Conservation (phyloP, 1,140 invertebrate species). For the Trichonephila clavata region DNA sequence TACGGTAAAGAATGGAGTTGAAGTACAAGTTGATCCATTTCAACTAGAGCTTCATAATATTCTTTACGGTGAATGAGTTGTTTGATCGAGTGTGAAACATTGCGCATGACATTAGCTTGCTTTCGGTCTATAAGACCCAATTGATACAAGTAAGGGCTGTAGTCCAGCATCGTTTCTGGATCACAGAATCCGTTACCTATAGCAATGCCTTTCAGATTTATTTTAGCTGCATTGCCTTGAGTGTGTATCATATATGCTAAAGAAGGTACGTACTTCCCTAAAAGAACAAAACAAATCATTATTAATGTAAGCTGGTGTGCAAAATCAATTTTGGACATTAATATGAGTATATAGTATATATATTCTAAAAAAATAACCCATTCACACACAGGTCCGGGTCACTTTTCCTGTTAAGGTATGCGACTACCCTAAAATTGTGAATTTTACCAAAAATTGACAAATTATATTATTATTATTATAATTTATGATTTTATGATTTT, state of each 20-base stretch:
- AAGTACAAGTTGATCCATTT: background rate
- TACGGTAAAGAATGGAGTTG: constrained; percentile 85
- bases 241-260: constrained; percentile 88
- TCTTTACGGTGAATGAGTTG: constrained; percentile 84
- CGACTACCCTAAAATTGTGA: too few relatives aligned
- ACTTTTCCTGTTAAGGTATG: too few relatives aligned
- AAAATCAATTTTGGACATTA: too few relatives aligned
- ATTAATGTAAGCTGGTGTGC: too few relatives aligned
- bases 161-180: constrained; percentile 89
- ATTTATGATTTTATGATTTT: too few relatives aligned
- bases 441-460: too few relatives aligned
- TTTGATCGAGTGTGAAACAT: constrained; percentile 81
- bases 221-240: constrained; percentile 80
- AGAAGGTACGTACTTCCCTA: constrained; percentile 88
- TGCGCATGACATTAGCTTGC: constrained; percentile 73
- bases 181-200: constrained; percentile 94
- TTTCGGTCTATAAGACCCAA: constrained; percentile 88
- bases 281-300: constrained; percentile 77
- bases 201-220: constrained; percentile 84
- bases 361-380: too few relatives aligned
- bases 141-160: constrained; percentile 91
- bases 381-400: too few relatives aligned
- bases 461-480: too few relatives aligned
- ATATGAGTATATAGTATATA: too few relatives aligned
- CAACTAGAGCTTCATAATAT: constrained; percentile 83